Conservation (phyloP, 2,888 invertebrate species). For the Drosophila paramelanica region DNA sequence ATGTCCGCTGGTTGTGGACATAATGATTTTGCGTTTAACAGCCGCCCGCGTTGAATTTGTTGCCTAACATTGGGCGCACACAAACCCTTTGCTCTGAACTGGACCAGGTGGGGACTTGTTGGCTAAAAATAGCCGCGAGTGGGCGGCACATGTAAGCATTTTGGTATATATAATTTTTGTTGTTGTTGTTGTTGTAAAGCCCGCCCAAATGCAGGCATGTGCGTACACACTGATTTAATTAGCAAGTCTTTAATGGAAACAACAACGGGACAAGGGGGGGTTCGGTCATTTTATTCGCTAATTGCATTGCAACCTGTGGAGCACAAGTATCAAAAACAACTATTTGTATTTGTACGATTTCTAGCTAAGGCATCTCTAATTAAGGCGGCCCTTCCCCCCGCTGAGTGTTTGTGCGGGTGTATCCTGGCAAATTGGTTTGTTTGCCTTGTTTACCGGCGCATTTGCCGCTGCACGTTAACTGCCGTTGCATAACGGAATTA, state of each 20-base stretch:
- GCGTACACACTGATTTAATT: slow-evolving; percentile 67
- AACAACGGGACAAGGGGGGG: slow-evolving; percentile 22
- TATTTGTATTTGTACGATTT: slow-evolving; percentile 27
- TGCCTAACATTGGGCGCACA: slow-evolving; percentile 30
- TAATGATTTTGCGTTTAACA: slow-evolving; percentile 42
- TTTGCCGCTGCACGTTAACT: slow-evolving; percentile 7
- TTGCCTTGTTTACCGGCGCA: slow-evolving; percentile 35
- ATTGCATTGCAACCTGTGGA: slow-evolving; percentile 75
- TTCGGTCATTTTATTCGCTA: slow-evolving; percentile 57
- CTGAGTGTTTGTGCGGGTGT: slow-evolving; percentile 2
- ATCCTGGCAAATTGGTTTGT: slow-evolving; percentile 47
- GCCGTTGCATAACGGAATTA: slow-evolving; percentile 50
- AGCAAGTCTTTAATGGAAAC: slow-evolving; percentile 60
- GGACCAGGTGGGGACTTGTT: neutral
- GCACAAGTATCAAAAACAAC: slow-evolving; percentile 37
- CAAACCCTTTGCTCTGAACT: neutral
- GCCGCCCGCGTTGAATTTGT: slow-evolving; percentile 27
- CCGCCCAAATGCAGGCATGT: slow-evolving; percentile 21
- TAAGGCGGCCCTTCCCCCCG: neutral
- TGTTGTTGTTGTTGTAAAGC: neutral
- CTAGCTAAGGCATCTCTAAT: slow-evolving; percentile 26
- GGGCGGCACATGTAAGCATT: slow-evolving; percentile 6
- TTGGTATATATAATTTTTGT: neutral
- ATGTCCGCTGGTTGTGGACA: slow-evolving; percentile 24
- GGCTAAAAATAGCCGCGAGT: slow-evolving; percentile 23